A percentile compares a stretch with the other conserved stretches of the same genome.
Conservation (phyloP, 1,140 invertebrate species). For the Bombus soroeensis region DNA sequence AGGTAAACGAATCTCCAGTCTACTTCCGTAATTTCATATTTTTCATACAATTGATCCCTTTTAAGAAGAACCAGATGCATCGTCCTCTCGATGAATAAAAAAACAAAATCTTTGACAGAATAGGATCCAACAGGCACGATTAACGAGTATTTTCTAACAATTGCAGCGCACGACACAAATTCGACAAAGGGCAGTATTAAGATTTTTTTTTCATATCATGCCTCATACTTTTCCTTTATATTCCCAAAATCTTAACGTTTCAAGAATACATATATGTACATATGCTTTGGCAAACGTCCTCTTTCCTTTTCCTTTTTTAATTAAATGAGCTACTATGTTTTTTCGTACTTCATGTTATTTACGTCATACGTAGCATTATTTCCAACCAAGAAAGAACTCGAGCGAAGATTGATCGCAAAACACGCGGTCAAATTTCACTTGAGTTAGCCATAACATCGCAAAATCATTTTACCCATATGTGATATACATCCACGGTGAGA, state of each 20-base stretch:
- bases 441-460: not conserved
- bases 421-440: not conserved
- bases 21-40: not conserved
- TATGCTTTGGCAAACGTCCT: constrained; percentile 48
- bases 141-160: not conserved
- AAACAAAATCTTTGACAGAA: not conserved
- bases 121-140: not conserved
- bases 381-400: not conserved
- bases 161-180: not conserved
- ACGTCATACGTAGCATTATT: not conserved
- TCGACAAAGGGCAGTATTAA: constrained; percentile 1
- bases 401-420: not conserved
- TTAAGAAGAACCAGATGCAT: not conserved
- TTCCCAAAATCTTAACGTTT: constrained; percentile 2
- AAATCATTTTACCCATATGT: not conserved
- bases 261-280: constrained; percentile 42
- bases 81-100: not conserved
- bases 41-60: not conserved
- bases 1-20: not conserved
- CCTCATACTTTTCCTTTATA: not conserved
- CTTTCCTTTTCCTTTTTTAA: constrained; percentile 19
- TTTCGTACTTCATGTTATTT: not conserved
- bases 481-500: not conserved
- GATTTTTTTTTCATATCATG: not conserved
- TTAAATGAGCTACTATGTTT: constrained; percentile 7